These are phyloP conservation scores for Hirtodrosophila histrioides DNA, from an alignment of 2,888 invertebrate genomes.

Conservation along the genomic window DNA sequence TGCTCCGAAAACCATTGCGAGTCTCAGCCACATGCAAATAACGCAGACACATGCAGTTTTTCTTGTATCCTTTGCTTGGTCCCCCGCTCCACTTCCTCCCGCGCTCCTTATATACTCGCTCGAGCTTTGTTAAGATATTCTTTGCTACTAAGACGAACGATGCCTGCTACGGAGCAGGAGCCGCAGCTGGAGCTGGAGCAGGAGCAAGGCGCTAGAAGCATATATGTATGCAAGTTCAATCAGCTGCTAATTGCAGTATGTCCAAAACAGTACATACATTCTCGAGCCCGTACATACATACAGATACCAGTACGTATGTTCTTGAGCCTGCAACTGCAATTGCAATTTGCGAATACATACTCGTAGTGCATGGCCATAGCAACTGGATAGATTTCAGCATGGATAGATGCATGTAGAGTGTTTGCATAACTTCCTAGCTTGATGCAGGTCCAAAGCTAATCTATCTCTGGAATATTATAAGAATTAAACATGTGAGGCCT, in stretches of 20 bases:
- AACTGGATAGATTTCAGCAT: not conserved
- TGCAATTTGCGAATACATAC: conserved; percentile 24
- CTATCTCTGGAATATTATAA: not conserved
- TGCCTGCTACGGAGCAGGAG: conserved; percentile 53
- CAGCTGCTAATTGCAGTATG: conserved; percentile 74
- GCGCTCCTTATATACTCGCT: conserved; percentile 67
- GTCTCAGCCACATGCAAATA: conserved; percentile 77
- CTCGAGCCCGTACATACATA: conserved; percentile 5
- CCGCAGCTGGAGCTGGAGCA: conserved; percentile 13
- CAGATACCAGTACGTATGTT: conserved; percentile 16
- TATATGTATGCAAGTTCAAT: conserved; percentile 74
- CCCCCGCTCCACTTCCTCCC: not conserved
- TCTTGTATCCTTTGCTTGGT: conserved; percentile 65
- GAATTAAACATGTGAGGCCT: not conserved
- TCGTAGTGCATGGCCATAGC: conserved; percentile 11
- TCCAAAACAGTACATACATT: conserved; percentile 48
- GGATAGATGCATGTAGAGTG: not conserved
- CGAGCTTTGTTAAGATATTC: conserved; percentile 79
- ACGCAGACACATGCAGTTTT: conserved; percentile 80
- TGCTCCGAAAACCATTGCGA: conserved; percentile 58
- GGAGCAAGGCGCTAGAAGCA: conserved; percentile 47
- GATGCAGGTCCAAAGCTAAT: conserved; percentile 16
- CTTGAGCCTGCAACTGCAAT: conserved; percentile 37
- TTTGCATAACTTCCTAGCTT: conserved; percentile 31
- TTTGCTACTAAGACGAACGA: conserved; percentile 74